Base-by-base conservation (phyloP, 2,888 invertebrate genomes). In the Achlya flavicornis region DNA sequence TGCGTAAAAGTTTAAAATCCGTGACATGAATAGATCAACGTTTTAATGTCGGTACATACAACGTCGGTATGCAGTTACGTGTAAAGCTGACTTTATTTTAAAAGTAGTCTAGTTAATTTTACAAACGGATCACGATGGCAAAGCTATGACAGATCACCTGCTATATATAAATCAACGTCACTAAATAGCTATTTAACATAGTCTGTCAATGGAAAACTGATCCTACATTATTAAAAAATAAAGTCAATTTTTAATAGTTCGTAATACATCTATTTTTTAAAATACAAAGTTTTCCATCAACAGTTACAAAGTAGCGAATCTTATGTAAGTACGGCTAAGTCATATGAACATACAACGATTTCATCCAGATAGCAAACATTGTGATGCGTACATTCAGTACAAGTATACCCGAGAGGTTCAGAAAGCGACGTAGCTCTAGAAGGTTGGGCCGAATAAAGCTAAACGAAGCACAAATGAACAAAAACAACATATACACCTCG, bases 71-170 rank as follows among this genome's bases (percentile, higher is more conserved):
- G 48, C 48, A 53, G 46, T 46, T 53, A 53, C 48, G 48, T 53
- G 6, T 53, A 53, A 53, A 19, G 48, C 16, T n/a, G 19, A 48
- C 3, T 19, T 60, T 19, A 41, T 12, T 8, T n/a, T 53, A 53
- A 53, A 53, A 19, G 48, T 53, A 53, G 26, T 60, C 59, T 60
- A 60, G 41, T 41, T 19, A 60, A 53, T 53, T 62, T 62, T 35
- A 59, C 58, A 62, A 63, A 61, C 63, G 63, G 63, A 63, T 63
- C 63, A 61, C 65, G 38, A 63, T 61, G 61, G 65, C 65, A 58
- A 65, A 65, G 65, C 65, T 58, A 57, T 33, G 57, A 57, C 63
- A 12, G 38, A 19, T 38, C n/a, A 43, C 59, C 59, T 60, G 59
- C 59, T 60, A 43, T 41, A 60, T 41, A n/a, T 19, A 33, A 41